Percentiles rank a stretch among this genome's conserved stretches.
phyloP scores from a whole-genome alignment of 2,113 vertebrate genomes.

The Phyllostomus hastatus region DNA sequence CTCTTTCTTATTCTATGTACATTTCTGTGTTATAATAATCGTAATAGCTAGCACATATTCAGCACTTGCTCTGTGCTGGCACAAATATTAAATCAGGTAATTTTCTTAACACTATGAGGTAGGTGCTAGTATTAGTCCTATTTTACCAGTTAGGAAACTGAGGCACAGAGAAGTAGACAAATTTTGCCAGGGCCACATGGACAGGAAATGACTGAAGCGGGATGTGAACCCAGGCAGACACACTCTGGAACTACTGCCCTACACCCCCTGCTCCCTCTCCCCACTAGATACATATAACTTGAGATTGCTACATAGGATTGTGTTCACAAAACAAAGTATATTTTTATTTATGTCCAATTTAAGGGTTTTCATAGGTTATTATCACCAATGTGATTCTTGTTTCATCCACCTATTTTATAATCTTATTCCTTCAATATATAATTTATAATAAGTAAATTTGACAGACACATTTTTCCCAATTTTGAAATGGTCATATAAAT shows the following conservation, averaged over 20 bases:
- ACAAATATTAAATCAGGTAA: neutral
- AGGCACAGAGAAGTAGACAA: neutral
- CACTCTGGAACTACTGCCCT: neutral
- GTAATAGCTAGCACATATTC: neutral
- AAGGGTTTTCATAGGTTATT: neutral
- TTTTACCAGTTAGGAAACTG: neutral
- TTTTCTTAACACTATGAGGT: neutral
- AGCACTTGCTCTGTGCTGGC: neutral
- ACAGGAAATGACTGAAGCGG: neutral
- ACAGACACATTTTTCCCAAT: neutral
- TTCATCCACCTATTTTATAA: neutral
- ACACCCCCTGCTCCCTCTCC: no score
- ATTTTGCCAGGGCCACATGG: neutral
- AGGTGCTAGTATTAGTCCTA: neutral
- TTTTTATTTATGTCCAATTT: neutral
- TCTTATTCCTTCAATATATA: neutral
- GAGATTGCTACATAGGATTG: neutral
- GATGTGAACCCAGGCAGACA: neutral
- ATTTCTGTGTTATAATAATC: neutral
- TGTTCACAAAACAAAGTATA: neutral
- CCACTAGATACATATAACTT: neutral
- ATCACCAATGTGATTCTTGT: neutral
- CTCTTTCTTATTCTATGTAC: neutral
- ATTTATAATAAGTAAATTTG: neutral
- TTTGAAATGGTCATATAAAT: constrained; percentile 6